Conservation (phyloP, 2,888 invertebrate genomes). For the Galerucella nymphaeae region DNA sequence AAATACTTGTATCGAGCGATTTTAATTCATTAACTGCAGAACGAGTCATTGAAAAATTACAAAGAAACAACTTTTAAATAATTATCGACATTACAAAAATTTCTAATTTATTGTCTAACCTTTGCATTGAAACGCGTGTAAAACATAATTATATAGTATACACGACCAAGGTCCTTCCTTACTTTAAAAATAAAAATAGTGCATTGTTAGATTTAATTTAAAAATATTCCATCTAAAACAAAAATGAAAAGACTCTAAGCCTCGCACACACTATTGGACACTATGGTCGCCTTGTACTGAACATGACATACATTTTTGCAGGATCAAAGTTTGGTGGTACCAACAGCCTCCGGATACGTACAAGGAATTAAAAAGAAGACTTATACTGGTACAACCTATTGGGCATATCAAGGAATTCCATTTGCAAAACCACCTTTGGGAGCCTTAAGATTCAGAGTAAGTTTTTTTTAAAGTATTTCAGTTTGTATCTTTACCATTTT, state of each 20-base stretch:
- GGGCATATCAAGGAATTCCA: slow-evolving; percentile 45
- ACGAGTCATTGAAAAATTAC: background rate
- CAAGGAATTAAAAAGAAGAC: slow-evolving; percentile 38
- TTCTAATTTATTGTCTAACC: no score
- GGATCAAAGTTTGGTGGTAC: slow-evolving; percentile 33
- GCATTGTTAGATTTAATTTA: no score
- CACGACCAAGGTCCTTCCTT: no score
- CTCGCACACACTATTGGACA: no score
- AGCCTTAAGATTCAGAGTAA: slow-evolving; percentile 43
- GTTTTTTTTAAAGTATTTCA: background rate
- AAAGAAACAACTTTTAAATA: background rate
- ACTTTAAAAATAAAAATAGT: no score
- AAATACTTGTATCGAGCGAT: no score
- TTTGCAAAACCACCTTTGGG: slow-evolving; percentile 44
- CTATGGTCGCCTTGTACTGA: no score
- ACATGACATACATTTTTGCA: slow-evolving; percentile 20
- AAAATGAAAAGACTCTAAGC: no score
- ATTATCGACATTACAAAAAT: background rate
- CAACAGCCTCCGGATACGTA: slow-evolving; percentile 35
- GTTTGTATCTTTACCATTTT: background rate
- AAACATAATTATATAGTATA: no score
- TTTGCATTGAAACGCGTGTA: no score
- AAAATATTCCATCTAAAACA: no score
- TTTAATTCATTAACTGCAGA: background rate
- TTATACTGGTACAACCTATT: slow-evolving; percentile 37